Evolutionary conservation across 2,888 invertebrate species (phyloP), one percentile per base, ranked within the genome.

Genomic region (Tetranychus piercei): DNA sequence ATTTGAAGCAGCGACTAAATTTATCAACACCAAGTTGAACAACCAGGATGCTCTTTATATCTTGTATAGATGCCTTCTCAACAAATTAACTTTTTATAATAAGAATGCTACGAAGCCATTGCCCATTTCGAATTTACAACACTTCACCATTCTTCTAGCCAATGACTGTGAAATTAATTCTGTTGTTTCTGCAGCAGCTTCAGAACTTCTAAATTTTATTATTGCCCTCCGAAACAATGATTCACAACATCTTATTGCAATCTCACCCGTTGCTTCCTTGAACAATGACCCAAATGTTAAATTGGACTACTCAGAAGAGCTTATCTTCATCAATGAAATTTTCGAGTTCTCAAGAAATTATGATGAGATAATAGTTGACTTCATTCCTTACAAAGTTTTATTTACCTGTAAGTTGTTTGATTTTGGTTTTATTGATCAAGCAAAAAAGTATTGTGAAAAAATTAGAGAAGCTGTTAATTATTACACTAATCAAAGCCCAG

Each of bases 381-480:
- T 76, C n/a, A 45, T 75, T 6, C 55, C 69, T 18, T 65, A 44
- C 18, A 76, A 76, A 72, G 7, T 74, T 11, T 15, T 55, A 43
- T 76, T 76, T 44, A 70, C 72, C 20, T 34, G 72, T n/a, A 34
- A 74, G 65, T 65, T 76, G 5, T 76, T 72, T 71, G 76, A 76
- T 66, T 76, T 45, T 71, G 76, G 76, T 44, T 75, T 76, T 44
- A 23, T 64, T 15, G 15, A 44, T n/a, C 70, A 74, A 43, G 75
- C 76, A 22, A 22, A 23, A 15, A 15, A 44, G 6, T 76, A 76
- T 64, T 76, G 74, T 22, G 22, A 73, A 43, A 18, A 22, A 23
- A 43, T 73, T 11, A 6, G 66, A 66, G 22, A 73, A 44, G 55
- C 73, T 64, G 20, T 34, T 8, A 64, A 73, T 73, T n/a, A 22